Conservation (phyloP, 2,888 invertebrate genomes). For the Orgyia antiqua region DNA sequence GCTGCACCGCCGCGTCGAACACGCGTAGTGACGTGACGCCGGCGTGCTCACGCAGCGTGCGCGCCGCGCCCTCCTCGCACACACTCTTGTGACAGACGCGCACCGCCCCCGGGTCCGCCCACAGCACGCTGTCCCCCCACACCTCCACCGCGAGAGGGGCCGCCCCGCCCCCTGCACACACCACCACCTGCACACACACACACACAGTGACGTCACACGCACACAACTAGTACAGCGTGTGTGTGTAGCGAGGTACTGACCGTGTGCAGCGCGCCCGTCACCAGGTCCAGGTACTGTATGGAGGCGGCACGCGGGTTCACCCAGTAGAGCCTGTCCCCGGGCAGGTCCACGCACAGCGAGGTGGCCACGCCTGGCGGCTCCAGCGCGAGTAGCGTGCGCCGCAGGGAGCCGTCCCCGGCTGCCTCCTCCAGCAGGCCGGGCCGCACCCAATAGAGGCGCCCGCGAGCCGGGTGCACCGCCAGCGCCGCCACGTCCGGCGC, state of each 20-base stretch:
- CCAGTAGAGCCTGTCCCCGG: constrained; percentile 83
- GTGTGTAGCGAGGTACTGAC: constrained; percentile 25
- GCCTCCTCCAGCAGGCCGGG: constrained; percentile 77
- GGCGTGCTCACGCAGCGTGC: constrained; percentile 23
- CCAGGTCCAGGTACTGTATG: constrained; percentile 80
- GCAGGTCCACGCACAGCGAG: constrained; percentile 80
- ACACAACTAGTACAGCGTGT: not conserved
- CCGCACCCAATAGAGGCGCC: constrained; percentile 73
- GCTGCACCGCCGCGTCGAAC: constrained; percentile 43
- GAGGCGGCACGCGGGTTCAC: constrained; percentile 54
- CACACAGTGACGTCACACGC: not conserved
- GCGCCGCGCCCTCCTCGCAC: constrained; percentile 43
- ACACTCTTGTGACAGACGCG: constrained; percentile 79
- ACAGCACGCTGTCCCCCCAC: constrained; percentile 80
- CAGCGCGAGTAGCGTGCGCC: constrained; percentile 39
- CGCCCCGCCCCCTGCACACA: constrained; percentile 53
- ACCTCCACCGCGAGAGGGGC: constrained; percentile 84
- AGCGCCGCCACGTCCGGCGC: constrained; percentile 81
- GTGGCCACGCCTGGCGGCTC: too few relatives aligned
- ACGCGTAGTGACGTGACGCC: not conserved
- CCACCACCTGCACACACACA: constrained; percentile 31
- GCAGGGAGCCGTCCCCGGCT: constrained; percentile 81
- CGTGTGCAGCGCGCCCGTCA: constrained; percentile 41
- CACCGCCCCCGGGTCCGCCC: constrained; percentile 82
- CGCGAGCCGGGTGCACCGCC: constrained; percentile 82